Percentiles rank a stretch among this genome's conserved stretches.
Evolutionary conservation across 2,888 invertebrate genomes (phyloP).

Genomic region (Furcula furcula): DNA sequence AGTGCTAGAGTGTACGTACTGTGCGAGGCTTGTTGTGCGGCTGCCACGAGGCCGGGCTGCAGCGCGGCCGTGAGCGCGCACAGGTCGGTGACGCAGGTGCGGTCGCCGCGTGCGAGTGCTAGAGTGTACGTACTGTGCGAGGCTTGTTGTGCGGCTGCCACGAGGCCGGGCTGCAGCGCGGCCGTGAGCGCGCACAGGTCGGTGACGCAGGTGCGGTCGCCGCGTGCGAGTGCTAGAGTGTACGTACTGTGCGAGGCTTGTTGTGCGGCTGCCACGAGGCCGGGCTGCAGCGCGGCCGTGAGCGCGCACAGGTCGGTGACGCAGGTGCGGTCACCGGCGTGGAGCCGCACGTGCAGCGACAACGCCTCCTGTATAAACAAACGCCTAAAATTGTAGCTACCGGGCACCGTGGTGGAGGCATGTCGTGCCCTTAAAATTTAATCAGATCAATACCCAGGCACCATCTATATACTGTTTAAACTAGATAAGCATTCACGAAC

Average conservation of each 20-base stretch:
- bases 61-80: too few relatives aligned
- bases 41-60: too few relatives aligned
- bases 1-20: too few relatives aligned
- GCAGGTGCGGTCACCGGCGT: conserved; percentile 90
- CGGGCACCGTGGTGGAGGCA: not conserved
- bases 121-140: conserved; percentile 41
- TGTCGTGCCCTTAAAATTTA: not conserved
- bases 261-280: conserved; percentile 77
- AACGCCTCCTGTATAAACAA: conserved; percentile 83
- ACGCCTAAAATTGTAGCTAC: too few relatives aligned
- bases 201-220: too few relatives aligned
- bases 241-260: conserved; percentile 48
- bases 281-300: conserved; percentile 88
- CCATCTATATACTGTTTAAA: too few relatives aligned
- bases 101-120: too few relatives aligned
- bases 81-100: too few relatives aligned
- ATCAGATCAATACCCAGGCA: too few relatives aligned
- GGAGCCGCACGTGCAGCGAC: conserved; percentile 89
- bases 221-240: not conserved
- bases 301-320: conserved; percentile 91
- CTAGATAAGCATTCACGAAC: too few relatives aligned
- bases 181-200: conserved; percentile 91
- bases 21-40: too few relatives aligned
- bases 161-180: conserved; percentile 87
- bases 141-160: conserved; percentile 59